These are phyloP conservation scores for Neopelma chrysocephalum DNA, from an alignment of 2,797 vertebrate genomes.

Conservation along the genomic window DNA sequence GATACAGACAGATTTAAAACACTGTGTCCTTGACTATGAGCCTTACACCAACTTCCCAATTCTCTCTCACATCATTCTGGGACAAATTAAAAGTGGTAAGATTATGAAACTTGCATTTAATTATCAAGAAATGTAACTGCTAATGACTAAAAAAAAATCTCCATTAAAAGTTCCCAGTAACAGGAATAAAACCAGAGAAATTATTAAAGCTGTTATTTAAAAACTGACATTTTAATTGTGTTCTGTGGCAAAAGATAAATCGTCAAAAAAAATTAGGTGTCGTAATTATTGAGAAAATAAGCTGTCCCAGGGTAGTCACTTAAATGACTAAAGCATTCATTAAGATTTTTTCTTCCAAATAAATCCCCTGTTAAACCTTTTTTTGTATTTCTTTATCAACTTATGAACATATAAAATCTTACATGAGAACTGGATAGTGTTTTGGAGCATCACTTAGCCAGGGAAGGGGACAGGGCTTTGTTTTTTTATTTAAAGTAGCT, in stretches of 20 bases:
- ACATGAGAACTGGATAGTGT: background rate
- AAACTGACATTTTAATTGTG: conserved; percentile 65
- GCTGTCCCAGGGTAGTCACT: conserved; percentile 2
- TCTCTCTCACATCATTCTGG: conserved; percentile 34
- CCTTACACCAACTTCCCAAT: conserved; percentile 33
- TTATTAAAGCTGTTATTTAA: conserved; percentile 67
- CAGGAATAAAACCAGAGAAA: conserved; percentile 24
- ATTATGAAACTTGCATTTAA: conserved; percentile 65
- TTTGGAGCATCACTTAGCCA: background rate
- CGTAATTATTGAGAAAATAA: conserved; percentile 61
- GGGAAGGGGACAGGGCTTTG: background rate
- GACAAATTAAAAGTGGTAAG: conserved; percentile 60
- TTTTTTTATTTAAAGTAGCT: background rate
- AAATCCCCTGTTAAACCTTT: background rate
- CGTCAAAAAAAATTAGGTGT: conserved; percentile 20
- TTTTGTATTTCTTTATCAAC: background rate
- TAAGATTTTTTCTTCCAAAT: background rate
- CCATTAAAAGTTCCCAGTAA: conserved; percentile 51
- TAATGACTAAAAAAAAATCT: conserved; percentile 56
- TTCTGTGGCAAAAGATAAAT: conserved; percentile 60
- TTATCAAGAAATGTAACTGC: conserved; percentile 63
- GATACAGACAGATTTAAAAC: conserved; percentile 50
- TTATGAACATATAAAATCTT: background rate
- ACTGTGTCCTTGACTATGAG: conserved; percentile 28
- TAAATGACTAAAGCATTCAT: conserved; percentile 44